Conservation (phyloP, 2,113 vertebrate genomes). For the Eclectus roratus region DNA sequence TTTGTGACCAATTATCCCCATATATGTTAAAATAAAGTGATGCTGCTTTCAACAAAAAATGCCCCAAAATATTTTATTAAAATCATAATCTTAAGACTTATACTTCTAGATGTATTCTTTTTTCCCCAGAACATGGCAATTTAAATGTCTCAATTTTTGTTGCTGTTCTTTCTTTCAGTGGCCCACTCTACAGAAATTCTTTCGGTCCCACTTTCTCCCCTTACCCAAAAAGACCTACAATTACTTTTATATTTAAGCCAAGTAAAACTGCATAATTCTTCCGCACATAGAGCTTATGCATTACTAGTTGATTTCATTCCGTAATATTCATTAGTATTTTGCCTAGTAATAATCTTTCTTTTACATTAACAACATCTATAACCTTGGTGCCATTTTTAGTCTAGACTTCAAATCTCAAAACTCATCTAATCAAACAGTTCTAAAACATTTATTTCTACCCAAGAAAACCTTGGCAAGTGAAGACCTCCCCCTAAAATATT, state of each 20-base stretch:
- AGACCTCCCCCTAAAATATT: neutral
- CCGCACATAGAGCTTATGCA: neutral
- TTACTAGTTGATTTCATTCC: neutral
- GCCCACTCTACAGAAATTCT: neutral
- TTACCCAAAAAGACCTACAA: neutral
- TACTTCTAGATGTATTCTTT: neutral
- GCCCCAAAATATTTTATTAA: neutral
- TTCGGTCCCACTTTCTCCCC: neutral
- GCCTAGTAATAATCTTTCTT: neutral
- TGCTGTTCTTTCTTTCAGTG: neutral
- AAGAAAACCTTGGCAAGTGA: neutral
- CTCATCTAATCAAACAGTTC: neutral
- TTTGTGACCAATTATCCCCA: neutral
- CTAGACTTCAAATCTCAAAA: neutral
- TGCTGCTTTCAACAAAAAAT: neutral
- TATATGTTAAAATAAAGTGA: neutral
- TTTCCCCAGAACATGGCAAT: neutral
- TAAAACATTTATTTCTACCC: neutral
- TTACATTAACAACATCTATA: neutral
- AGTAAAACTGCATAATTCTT: neutral
- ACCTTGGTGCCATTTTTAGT: neutral
- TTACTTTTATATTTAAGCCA: neutral
- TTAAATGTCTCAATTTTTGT: neutral
- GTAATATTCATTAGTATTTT: neutral
- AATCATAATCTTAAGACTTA: neutral